Evolutionary conservation across 1,140 invertebrate genomes (phyloP), one percentile per base, ranked within the genome.

Genomic region (Pollicipes pollicipes): DNA sequence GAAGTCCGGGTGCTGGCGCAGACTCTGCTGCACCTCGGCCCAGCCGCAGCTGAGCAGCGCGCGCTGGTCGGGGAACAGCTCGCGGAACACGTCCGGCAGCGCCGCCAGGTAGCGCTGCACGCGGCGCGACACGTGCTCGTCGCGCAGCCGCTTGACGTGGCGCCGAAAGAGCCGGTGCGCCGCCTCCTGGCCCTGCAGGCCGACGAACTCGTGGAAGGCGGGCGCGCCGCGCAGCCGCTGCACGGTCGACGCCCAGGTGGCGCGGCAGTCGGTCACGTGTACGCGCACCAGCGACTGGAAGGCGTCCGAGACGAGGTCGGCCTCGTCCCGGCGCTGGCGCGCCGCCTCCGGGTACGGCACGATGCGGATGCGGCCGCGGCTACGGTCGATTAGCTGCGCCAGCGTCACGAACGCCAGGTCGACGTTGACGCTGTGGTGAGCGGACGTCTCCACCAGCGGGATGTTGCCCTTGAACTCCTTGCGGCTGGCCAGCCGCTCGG

Each of bases 371-470:
- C 82, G 83, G 45, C 83, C 82, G 77, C 86, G 87, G 28, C 84
- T 85, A 75, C 86, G 84, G 79, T 98, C 95, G 72, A 97, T 88
- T 79, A 96, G 86, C 81, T 97, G 93, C 30, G 93, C 94, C 35
- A 97, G 80, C 68, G 93, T 84, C 77, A 97, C 85, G 80, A 98
- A 98, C 16, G 95, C 91, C 73, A 91, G 81, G 78, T 98, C 95
- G 27, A 97, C 90, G 80, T 98, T 99, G 68, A 98, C 92, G 80
- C 96, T 97, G 77, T 97, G 91, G 77, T 97, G 93, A 16, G 95
- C 88, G 24, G 94, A 97, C 0, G 94, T 95, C 83, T 98, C 95
- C 45, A 98, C 87, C 66, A 98, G 82, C 0, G 90, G 87, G 75
- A 98, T 91, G 73, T 84, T 79, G 66, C 76, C 76, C 30, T 74